Evolutionary conservation across 2,888 invertebrate species (phyloP).

Genomic region (Plagodis dolabraria): DNA sequence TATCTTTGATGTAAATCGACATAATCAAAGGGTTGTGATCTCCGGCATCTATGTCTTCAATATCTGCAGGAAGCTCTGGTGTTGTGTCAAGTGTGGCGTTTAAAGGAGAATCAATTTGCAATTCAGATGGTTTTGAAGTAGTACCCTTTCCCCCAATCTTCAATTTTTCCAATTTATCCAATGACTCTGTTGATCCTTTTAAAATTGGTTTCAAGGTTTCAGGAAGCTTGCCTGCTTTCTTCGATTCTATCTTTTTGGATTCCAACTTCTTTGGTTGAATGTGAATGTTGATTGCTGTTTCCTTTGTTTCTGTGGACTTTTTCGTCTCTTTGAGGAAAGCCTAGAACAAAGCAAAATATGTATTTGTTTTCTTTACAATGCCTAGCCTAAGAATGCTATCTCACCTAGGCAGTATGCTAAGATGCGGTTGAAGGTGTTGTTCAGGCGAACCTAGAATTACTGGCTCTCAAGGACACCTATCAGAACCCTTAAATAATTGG

Average conservation of each 20-base stretch:
- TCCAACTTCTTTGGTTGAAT: conserved; percentile 56
- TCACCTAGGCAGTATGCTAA: too few species aligned
- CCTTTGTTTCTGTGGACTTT: conserved; percentile 60
- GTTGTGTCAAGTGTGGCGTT: conserved; percentile 29
- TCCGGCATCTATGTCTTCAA: conserved; percentile 90
- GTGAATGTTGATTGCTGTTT: conserved; percentile 49
- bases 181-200: conserved; percentile 66
- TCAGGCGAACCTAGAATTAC: too few species aligned
- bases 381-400: too few species aligned
- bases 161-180: conserved; percentile 67
- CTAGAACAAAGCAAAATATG: conserved; percentile 45
- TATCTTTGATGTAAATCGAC: conserved; percentile 94
- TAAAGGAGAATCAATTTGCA: conserved; percentile 11
- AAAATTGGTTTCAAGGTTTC: conserved; percentile 55
- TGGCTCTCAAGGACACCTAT: too few species aligned
- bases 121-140: conserved; percentile 18
- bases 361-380: background rate
- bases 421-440: too few species aligned
- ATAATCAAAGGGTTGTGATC: conserved; percentile 91
- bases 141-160: conserved; percentile 44
- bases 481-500: too few species aligned
- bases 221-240: conserved; percentile 60
- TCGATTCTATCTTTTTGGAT: conserved; percentile 47
- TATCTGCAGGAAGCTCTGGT: conserved; percentile 63
- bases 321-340: conserved; percentile 64